Conservation (phyloP, 2,888 invertebrate genomes). For the Sarcophaga carnaria region DNA sequence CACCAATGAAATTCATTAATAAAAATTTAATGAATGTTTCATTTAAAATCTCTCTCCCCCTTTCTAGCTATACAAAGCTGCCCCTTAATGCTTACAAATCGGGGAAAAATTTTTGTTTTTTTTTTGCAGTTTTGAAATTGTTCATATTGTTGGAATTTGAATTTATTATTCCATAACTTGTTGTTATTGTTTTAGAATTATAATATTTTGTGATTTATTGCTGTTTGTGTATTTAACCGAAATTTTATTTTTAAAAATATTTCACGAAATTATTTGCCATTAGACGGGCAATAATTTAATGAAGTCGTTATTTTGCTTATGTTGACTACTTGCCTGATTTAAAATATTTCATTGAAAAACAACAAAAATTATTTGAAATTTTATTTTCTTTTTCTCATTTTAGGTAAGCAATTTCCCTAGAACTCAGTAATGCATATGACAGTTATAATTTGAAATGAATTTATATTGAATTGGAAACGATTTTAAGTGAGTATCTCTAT, state of each 20-base stretch:
- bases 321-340: neutral
- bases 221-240: no score
- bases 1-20: slow-evolving; percentile 41
- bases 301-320: neutral
- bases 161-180: no score
- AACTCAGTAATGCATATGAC: no score
- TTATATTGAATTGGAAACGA: neutral
- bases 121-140: no score
- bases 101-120: no score
- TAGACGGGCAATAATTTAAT: neutral
- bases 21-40: slow-evolving; percentile 49
- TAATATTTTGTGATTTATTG: no score
- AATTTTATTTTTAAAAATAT: neutral
- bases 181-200: no score
- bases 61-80: no score
- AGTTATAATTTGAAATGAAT: neutral
- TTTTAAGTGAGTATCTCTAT: slow-evolving; percentile 27
- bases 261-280: neutral
- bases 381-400: slow-evolving; percentile 36
- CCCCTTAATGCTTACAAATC: no score
- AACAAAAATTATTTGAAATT: slow-evolving; percentile 12
- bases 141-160: no score
- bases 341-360: neutral
- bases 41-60: neutral
- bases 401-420: slow-evolving; percentile 31